These are phyloP conservation scores for Tenodera sinensis DNA, from an alignment of 2,888 invertebrate species.

Conservation along the genomic window DNA sequence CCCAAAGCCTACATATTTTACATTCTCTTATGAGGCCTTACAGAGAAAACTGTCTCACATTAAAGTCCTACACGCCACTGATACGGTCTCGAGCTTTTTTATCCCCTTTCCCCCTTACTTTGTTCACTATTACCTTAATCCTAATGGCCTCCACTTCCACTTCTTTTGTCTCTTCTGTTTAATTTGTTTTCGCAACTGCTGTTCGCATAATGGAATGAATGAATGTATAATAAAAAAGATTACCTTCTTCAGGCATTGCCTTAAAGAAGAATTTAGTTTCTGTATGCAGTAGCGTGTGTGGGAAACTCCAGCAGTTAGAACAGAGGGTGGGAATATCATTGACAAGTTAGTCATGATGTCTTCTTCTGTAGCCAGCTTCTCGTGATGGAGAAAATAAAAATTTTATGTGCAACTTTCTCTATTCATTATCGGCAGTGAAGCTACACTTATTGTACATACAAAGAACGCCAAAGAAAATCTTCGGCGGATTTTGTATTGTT, in stretches of 20 bases:
- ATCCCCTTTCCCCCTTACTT: neutral
- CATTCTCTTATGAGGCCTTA: too few species aligned
- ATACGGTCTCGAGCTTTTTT: neutral
- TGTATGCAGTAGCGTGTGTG: neutral
- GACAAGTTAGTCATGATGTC: neutral
- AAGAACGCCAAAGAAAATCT: too few species aligned
- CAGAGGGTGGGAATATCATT: neutral
- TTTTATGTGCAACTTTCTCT: too few species aligned
- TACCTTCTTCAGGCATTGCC: neutral
- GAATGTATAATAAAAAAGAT: neutral
- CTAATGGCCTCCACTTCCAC: slow-evolving; percentile 16
- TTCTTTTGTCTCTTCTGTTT: slow-evolving; percentile 4
- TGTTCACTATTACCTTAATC: slow-evolving; percentile 21
- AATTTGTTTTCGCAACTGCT: slow-evolving; percentile 15
- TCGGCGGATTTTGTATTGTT: too few species aligned
- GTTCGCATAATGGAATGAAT: neutral
- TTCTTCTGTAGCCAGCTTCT: neutral
- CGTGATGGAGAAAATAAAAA: too few species aligned
- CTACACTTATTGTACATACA: too few species aligned
- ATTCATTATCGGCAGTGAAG: too few species aligned
- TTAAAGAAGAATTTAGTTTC: neutral
- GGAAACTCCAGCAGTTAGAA: neutral
- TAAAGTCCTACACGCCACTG: neutral
- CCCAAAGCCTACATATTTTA: too few species aligned
- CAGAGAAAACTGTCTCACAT: too few species aligned